phyloP scores from a whole-genome alignment of 1,140 invertebrate species.

The Homalodisca vitripennis region DNA sequence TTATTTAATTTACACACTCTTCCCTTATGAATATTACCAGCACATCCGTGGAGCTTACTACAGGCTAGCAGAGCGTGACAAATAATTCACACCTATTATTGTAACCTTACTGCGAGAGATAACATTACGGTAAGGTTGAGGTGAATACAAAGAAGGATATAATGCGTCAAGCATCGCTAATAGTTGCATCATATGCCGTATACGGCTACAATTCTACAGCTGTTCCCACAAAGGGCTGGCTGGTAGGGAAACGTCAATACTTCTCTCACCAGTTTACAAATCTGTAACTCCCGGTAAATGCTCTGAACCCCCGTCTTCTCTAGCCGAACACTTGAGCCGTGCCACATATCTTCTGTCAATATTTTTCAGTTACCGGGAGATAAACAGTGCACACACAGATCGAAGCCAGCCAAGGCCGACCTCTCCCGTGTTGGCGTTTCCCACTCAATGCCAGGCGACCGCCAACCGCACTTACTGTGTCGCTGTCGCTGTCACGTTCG shows the following conservation, averaged over 20 bases:
- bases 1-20: too few relatives aligned
- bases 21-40: too few relatives aligned
- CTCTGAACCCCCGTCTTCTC: neutral
- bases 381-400: neutral
- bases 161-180: neutral
- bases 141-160: neutral
- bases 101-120: too few relatives aligned
- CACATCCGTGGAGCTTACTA: too few relatives aligned
- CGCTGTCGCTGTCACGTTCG: neutral
- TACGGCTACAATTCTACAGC: neutral
- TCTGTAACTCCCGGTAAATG: neutral
- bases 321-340: neutral
- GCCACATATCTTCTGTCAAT: conserved; percentile 11
- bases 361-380: neutral
- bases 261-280: neutral
- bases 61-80: too few relatives aligned
- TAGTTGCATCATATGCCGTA: neutral
- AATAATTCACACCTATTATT: too few relatives aligned
- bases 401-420: neutral
- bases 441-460: too few relatives aligned
- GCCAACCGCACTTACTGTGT: too few relatives aligned
- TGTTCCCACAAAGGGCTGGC: neutral
- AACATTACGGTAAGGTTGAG: too few relatives aligned
- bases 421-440: too few relatives aligned
- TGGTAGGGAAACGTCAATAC: neutral